Evolutionary conservation across 2,888 invertebrate species (phyloP).

Genomic region (Girardia tigrina): DNA sequence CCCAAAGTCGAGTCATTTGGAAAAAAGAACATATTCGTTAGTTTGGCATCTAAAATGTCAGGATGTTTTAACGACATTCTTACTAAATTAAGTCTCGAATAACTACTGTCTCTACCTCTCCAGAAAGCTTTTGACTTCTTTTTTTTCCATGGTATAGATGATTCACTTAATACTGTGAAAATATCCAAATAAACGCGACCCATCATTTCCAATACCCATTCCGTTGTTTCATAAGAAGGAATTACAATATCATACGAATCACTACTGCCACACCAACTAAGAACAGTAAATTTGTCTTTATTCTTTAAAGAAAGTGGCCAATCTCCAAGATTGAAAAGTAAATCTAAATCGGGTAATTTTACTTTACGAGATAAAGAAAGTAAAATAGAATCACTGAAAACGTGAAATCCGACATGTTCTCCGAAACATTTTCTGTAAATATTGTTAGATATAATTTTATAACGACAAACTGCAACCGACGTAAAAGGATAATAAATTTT

Average conservation of each 20-base stretch:
- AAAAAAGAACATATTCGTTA: constrained; percentile 91
- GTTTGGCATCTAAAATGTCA: constrained; percentile 70
- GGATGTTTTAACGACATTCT: constrained; percentile 63
- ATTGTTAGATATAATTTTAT: constrained; percentile 67
- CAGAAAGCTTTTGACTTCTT: constrained; percentile 66
- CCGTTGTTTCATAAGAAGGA: constrained; percentile 86
- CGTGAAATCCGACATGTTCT: constrained; percentile 64
- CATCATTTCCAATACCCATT: constrained; percentile 80
- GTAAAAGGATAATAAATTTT: constrained; percentile 54
- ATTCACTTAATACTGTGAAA: constrained; percentile 27
- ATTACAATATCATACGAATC: constrained; percentile 72
- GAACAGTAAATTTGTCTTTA: constrained; percentile 60
- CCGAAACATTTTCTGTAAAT: constrained; percentile 33
- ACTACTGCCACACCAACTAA: constrained; percentile 88
- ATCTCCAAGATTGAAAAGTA: constrained; percentile 81
- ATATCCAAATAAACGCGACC: constrained; percentile 58
- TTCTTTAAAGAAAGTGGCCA: constrained; percentile 62
- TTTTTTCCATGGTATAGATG: constrained; percentile 10
- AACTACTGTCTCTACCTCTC: constrained; percentile 79
- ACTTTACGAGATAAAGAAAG: constrained; percentile 68
- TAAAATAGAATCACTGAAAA: constrained; percentile 77
- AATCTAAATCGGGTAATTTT: constrained; percentile 67
- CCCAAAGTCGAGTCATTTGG: constrained; percentile 70
- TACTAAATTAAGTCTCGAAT: constrained; percentile 67
- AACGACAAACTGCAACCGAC: constrained; percentile 74